Evolutionary conservation across 2,888 invertebrate species (phyloP), one percentile per base, ranked within the genome.

Genomic region (Chloroclysta siterata): DNA sequence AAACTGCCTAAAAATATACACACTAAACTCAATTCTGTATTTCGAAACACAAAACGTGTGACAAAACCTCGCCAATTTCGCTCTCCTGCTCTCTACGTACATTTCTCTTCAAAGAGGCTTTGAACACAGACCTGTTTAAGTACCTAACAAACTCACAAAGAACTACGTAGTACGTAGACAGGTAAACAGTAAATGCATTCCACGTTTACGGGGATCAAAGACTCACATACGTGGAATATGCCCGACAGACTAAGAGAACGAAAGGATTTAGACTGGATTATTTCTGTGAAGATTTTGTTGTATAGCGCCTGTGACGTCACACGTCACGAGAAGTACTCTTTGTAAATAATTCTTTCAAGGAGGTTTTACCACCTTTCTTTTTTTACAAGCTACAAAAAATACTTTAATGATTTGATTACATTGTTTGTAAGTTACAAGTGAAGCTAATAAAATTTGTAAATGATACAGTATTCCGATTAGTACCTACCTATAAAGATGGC

Each of bases 141-240:
- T 60, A 22, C 22, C 22, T 22, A 29, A 28, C 44, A 42, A 57
- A 53, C 53, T 48, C 53, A 65, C 53, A 62, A 57, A 60, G 58
- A 56, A 53, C 51, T 47, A 42, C 41, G 41, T 42, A 33, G 5
- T 33, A 6, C 8, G 8, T 47, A 36, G 47, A 48, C 22, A 63
- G 44, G 51, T 52, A 46, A 52, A 59, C 50, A 46, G 53, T 46
- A 50, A 53, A 53, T 57, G 57, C 57, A 61, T 51, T 42, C 14
- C 41, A 53, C 11, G 60, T 54, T 54, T 50, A 54, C 29, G 11
- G 55, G 11, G 36, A 11, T 11, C 36, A 39, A 39, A 39, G 36
- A 39, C 36, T 39, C 36, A 2, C 33, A 3, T 11, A 10, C 36
- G 36, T 39, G 1, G 11, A 2, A 11, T 4, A 11, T 6, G 8